A percentile compares a stretch with the other conserved stretches of the same genome.
Conservation (phyloP, 2,888 invertebrate genomes). For the Sicus ferrugineus region DNA sequence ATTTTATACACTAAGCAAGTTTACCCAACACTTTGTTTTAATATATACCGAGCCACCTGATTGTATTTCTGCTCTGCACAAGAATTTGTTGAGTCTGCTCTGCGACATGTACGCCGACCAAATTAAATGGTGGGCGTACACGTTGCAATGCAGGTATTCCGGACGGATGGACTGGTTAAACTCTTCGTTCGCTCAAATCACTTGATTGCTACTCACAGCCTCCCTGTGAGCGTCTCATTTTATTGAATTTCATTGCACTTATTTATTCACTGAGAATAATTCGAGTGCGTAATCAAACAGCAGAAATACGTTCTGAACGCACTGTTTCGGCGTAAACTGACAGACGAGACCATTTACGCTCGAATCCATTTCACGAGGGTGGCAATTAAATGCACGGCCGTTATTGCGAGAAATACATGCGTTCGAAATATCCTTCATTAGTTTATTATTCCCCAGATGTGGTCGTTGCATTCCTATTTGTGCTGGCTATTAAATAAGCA, state of each 20-base stretch:
- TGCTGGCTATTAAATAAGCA: conserved; percentile 11
- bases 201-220: conserved; percentile 19
- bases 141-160: not conserved
- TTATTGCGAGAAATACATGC: not conserved
- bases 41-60: no score
- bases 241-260: conserved; percentile 19
- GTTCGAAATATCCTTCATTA: not conserved
- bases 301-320: conserved; percentile 4
- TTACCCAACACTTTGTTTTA: no score
- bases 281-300: conserved; percentile 29
- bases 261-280: conserved; percentile 26
- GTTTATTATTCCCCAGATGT: conserved; percentile 6
- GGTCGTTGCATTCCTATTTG: not conserved
- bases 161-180: conserved; percentile 9
- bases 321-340: not conserved
- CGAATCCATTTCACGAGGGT: not conserved
- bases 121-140: conserved; percentile 8
- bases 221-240: conserved; percentile 18
- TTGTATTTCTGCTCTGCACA: no score
- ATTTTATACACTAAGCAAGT: no score
- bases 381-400: not conserved
- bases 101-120: conserved; percentile 1
- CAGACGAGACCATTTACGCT: not conserved
- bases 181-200: conserved; percentile 17
- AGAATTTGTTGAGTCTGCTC: no score